A percentile compares a stretch with the other conserved stretches of the same genome.
phyloP scores from a whole-genome alignment of 2,113 vertebrate species.

The Platycercus adscitus region DNA sequence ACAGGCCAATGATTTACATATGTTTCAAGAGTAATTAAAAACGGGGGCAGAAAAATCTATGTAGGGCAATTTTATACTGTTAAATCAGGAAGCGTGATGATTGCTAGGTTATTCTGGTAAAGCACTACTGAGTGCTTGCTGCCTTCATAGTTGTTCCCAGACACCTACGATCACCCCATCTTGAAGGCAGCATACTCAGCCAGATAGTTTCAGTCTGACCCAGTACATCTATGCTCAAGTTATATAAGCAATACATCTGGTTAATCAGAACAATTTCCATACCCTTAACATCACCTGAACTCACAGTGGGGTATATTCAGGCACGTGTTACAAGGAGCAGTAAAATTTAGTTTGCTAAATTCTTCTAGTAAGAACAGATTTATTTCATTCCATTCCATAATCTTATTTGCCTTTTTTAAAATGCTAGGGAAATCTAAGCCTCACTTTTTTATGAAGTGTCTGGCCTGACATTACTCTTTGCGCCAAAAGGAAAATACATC shows the following conservation, averaged over 20 bases:
- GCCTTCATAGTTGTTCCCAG: not conserved
- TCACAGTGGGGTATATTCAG: not conserved
- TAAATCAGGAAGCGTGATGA: not conserved
- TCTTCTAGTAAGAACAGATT: not conserved
- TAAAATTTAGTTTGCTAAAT: not conserved
- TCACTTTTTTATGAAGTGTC: not conserved
- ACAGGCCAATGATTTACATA: not conserved
- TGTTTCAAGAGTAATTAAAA: not conserved
- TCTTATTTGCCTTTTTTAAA: not conserved
- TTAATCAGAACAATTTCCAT: not conserved
- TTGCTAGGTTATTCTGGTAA: not conserved
- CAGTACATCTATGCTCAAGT: not conserved
- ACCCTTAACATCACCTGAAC: not conserved
- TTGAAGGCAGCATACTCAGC: not conserved
- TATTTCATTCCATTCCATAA: not conserved
- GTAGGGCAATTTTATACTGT: not conserved
- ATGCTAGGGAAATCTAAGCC: not conserved
- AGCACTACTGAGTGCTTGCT: not conserved
- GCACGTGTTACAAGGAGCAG: not conserved
- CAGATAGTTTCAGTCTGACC: not conserved
- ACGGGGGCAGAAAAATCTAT: not conserved
- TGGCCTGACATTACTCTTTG: not conserved
- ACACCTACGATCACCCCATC: not conserved
- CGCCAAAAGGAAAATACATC: not conserved
- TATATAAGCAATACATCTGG: not conserved